Evolutionary conservation across 2,113 vertebrate species (phyloP).

Genomic region (Engraulis encrasicolus): DNA sequence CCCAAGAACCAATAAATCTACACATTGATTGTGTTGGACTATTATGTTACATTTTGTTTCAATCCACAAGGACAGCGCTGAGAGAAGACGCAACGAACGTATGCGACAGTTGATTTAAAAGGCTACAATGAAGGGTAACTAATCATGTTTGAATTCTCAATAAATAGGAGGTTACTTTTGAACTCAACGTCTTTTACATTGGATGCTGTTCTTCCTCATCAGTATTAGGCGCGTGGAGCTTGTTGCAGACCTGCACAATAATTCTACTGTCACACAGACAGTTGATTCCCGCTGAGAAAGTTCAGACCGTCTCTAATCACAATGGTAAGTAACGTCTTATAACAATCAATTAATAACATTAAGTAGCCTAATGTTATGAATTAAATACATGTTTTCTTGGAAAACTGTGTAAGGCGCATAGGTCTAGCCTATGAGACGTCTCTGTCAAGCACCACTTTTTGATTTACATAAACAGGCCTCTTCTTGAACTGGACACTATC

Average conservation of each 20-base stretch:
- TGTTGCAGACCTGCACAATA: not conserved
- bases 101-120: conserved; percentile 1
- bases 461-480: not conserved
- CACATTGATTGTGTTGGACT: not conserved
- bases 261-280: not conserved
- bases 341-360: too few species aligned
- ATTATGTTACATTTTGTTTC: not conserved
- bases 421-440: too few species aligned
- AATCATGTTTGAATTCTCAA: not conserved
- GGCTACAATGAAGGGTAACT: conserved; percentile 10
- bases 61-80: not conserved
- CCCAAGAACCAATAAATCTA: not conserved
- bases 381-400: too few species aligned
- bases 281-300: not conserved
- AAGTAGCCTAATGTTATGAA: too few species aligned
- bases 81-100: not conserved
- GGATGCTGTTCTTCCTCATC: not conserved
- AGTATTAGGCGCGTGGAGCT: not conserved
- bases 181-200: not conserved
- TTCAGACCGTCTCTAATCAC: not conserved
- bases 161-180: not conserved
- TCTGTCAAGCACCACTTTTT: too few species aligned
- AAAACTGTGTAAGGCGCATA: too few species aligned
- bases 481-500: not conserved
- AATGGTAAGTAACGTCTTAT: not conserved